Evolutionary conservation across 2,113 vertebrate species (phyloP), one percentile per base, ranked within the genome.

Genomic region (Nothobranchius furzeri): DNA sequence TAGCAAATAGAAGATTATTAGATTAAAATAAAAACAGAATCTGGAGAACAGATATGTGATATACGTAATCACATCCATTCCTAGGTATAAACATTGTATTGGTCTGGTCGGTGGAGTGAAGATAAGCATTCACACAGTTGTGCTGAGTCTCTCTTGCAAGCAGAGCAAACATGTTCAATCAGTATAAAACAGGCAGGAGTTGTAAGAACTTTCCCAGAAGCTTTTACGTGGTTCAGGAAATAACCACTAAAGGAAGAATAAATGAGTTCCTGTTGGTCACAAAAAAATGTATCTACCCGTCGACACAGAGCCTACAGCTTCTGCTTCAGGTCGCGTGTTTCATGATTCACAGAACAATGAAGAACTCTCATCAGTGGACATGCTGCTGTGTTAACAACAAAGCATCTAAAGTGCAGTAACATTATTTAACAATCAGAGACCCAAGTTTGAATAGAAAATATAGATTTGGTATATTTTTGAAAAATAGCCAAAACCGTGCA

Each of bases 121-220:
- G 83, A 81, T 80, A 82, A 85, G 75, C 80, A 84, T 49, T 52
- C 50, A 76, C 79, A 71, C 72, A 70, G 54, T 59, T 47, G 20
- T n/a, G 45, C 53, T 62, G 49, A 62, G 30, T 30, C 9, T 6
- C 60, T 57, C 30, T 43, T 62, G 24, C 9, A 10, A 36, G 42
- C 9, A 4, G 42, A 61, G 49, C 42, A 62, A 73, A 75, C n/a
- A 0, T 57, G 15, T 73, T 68, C 42, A 73, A 2, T 71, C 63
- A 65, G 25, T 7, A 63, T n/a, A 54, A 61, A 40, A 17, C 54
- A 56, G 42, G 40, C 49, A 30, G 30, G 51, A 37, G 52, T 25
- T 3, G 4, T 8, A 58, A 17, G 6, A 42, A 68, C 55, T 46
- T 62, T 59, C n/a, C 12, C 51, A 25, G 9, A 15, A 3, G 17